phyloP scores from a whole-genome alignment of 2,888 invertebrate genomes.

The Archaeoteleia sp. region DNA sequence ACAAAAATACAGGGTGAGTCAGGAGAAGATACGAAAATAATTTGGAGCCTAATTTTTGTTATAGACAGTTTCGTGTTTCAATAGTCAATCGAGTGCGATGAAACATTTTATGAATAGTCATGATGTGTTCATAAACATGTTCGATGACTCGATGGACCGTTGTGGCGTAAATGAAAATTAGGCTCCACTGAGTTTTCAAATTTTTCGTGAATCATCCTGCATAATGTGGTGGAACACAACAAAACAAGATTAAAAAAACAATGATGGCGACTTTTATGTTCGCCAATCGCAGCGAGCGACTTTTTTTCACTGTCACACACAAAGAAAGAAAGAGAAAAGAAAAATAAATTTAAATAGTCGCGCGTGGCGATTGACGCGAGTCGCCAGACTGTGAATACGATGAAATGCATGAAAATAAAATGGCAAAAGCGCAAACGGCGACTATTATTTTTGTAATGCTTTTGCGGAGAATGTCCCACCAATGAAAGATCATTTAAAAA shows the following conservation, averaged over 20 bases:
- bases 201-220: too few relatives aligned
- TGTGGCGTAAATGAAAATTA: too few relatives aligned
- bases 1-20: conserved; percentile 13
- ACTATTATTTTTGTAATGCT: conserved; percentile 74
- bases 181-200: too few relatives aligned
- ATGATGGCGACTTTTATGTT: neutral
- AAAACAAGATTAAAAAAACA: conserved; percentile 16
- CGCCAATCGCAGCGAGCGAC: neutral
- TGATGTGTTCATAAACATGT: too few relatives aligned
- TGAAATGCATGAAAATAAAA: conserved; percentile 52
- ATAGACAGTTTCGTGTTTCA: too few relatives aligned
- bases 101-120: too few relatives aligned
- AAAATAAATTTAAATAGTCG: conserved; percentile 49
- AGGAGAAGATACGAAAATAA: too few relatives aligned
- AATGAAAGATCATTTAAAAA: conserved; percentile 42
- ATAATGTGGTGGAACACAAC: too few relatives aligned
- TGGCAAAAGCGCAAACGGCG: conserved; percentile 60
- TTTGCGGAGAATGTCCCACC: conserved; percentile 62
- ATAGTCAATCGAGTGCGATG: too few relatives aligned
- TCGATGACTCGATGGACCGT: too few relatives aligned
- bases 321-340: conserved; percentile 40
- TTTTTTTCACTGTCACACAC: conserved; percentile 28
- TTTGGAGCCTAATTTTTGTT: too few relatives aligned
- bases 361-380: conserved; percentile 23
- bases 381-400: conserved; percentile 18